Conservation (phyloP, 2,113 vertebrate genomes). For the Microtus pennsylvanicus region DNA sequence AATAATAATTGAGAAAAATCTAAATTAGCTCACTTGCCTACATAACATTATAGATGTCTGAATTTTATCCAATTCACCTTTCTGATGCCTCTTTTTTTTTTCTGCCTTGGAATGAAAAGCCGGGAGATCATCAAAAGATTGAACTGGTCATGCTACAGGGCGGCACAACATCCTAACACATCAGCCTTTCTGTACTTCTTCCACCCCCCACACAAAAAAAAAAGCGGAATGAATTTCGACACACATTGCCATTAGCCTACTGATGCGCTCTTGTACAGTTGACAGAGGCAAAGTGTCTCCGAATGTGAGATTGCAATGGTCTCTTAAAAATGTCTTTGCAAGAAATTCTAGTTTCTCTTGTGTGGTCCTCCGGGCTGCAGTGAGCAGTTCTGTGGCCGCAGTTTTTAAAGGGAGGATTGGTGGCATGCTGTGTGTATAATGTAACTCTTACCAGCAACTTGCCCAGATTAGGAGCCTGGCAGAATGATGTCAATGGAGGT, state of each 20-base stretch:
- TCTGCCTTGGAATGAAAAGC: constrained; percentile 79
- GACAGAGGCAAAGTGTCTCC: constrained; percentile 84
- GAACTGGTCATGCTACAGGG: constrained; percentile 81
- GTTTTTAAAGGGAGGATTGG: constrained; percentile 77
- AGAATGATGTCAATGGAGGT: constrained; percentile 87
- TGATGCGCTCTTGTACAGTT: constrained; percentile 84
- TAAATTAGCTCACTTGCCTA: neutral
- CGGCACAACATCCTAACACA: constrained; percentile 76
- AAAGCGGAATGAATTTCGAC: constrained; percentile 78
- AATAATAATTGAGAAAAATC: neutral
- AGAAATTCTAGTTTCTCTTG: constrained; percentile 72
- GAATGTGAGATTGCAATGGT: constrained; percentile 77
- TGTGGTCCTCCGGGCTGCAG: constrained; percentile 72
- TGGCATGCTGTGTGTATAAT: constrained; percentile 83
- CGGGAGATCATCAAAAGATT: constrained; percentile 79
- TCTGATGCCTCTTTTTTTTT: neutral
- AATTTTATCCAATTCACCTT: neutral
- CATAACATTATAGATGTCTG: neutral
- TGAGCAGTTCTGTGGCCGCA: constrained; percentile 60
- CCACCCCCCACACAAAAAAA: neutral
- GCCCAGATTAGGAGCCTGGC: constrained; percentile 84
- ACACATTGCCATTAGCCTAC: constrained; percentile 82
- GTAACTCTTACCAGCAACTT: constrained; percentile 86
- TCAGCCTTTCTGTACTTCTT: constrained; percentile 78
- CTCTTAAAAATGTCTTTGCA: constrained; percentile 82